Percentiles rank a stretch among this genome's conserved stretches.
Conservation (phyloP, 1,140 invertebrate genomes). For the Scaptomyza hsui region DNA sequence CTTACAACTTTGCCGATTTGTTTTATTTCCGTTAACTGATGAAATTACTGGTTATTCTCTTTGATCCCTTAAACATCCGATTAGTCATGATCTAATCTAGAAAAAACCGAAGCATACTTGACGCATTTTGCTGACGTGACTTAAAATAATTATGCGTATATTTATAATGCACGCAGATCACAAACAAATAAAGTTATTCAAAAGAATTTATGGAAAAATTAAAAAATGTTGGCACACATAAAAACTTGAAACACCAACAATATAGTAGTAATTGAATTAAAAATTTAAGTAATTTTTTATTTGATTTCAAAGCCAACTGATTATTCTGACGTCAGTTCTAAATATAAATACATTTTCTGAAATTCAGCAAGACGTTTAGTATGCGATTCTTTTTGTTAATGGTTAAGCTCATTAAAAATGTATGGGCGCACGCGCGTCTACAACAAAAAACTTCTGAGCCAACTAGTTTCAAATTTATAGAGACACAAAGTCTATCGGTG, state of each 20-base stretch:
- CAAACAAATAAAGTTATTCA: too few species aligned
- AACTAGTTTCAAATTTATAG: slow-evolving; percentile 20
- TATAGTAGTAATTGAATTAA: background rate
- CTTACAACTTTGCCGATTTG: background rate
- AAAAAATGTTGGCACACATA: background rate
- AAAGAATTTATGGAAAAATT: too few species aligned
- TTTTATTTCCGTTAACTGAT: background rate
- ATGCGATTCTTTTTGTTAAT: slow-evolving; percentile 15
- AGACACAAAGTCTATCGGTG: background rate
- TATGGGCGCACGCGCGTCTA: slow-evolving; percentile 11
- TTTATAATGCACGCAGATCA: too few species aligned
- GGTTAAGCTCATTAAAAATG: slow-evolving; percentile 26
- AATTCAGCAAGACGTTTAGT: slow-evolving; percentile 1
- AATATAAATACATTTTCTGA: slow-evolving; percentile 15
- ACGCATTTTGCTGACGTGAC: too few species aligned
- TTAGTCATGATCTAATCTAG: too few species aligned
- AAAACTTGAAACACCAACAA: background rate
- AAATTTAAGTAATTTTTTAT: background rate
- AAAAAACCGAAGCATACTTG: too few species aligned
- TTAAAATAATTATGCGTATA: too few species aligned
- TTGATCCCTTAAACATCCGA: too few species aligned
- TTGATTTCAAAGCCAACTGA: background rate
- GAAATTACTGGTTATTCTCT: too few species aligned
- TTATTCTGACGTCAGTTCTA: slow-evolving; percentile 18
- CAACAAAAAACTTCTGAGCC: background rate